phyloP scores from a whole-genome alignment of 1,140 invertebrate genomes.

The Zophobas morio region DNA sequence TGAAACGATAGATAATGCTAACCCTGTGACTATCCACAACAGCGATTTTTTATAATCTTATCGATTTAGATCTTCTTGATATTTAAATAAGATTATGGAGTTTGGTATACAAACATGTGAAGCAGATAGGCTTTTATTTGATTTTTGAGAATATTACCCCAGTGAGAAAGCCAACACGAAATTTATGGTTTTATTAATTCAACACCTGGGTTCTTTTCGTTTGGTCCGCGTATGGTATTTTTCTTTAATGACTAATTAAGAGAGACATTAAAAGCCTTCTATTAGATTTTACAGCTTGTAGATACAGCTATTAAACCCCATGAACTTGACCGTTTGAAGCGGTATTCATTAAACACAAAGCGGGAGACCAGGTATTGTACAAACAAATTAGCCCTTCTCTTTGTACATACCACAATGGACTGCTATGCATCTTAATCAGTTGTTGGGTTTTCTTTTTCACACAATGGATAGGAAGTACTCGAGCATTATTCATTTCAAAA shows the following conservation, averaged over 20 bases:
- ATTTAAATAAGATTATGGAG: no score
- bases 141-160: not conserved
- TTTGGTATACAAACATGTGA: no score
- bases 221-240: not conserved
- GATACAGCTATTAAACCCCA: slow-evolving; percentile 19
- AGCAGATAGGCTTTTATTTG: no score
- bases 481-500: slow-evolving; percentile 6
- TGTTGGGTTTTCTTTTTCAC: slow-evolving; percentile 19
- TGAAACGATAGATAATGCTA: slow-evolving; percentile 9
- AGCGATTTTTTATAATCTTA: not conserved
- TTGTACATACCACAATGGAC: slow-evolving; percentile 30
- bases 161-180: no score
- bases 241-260: slow-evolving; percentile 15
- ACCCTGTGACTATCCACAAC: not conserved
- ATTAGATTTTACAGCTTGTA: slow-evolving; percentile 27
- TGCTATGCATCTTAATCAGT: slow-evolving; percentile 37
- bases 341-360: slow-evolving; percentile 14
- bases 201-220: slow-evolving; percentile 4
- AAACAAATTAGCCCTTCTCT: slow-evolving; percentile 34
- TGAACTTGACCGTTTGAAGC: slow-evolving; percentile 32
- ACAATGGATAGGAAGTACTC: slow-evolving; percentile 2
- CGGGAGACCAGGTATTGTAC: slow-evolving; percentile 23
- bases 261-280: slow-evolving; percentile 11
- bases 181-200: not conserved
- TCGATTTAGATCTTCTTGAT: not conserved